Base-by-base conservation (phyloP, 2,113 vertebrate species). In the Ptychochromis oligacanthus region DNA sequence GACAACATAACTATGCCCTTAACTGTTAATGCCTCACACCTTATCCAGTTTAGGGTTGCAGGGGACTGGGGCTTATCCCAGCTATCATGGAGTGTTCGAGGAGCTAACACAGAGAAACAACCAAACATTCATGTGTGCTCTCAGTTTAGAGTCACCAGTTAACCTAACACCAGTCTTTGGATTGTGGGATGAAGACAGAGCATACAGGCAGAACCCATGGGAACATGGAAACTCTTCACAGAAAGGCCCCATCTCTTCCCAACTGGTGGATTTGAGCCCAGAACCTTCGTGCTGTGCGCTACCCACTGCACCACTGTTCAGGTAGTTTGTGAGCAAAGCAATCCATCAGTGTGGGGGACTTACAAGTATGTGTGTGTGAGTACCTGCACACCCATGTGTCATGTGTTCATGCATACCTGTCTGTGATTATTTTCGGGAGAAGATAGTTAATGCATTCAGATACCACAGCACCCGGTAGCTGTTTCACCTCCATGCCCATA, bases 401-500 rank as follows among this genome's bases (percentile, higher is more conserved):
- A n/a, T 75, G 15, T 36, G 28, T 84, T 54, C 12, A 56, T 79
- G 57, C 18, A 2, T 77, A 52, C 58, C 54, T 40, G 26, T 57
- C 75, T 81, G 75, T 64, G 55, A 80, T 72, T 77, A 70, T 81
- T 76, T 24, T 46, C 75, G 17, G 38, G 6, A 58, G 38, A 65
- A 24, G 2, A 10, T 72, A 72, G 67, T 89, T 80, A 87, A 87
- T 86, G 54, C 61, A 74, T 81, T 34, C 64, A 52, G 57, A 65
- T 62, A 43, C 13, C 36, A 28, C 55, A 46, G 46, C 34, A 83
- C 9, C 57, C 77, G 49, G n/a, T 74, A 81, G 57, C 61, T 82
- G 59, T 79, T 84, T 90, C 46, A 87, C 86, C 79, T 87, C 38
- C 55, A 70, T 60, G 56, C 54, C 79, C 59, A 87, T 79, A 7